Base-by-base conservation (phyloP, 2,113 vertebrate genomes). In the Delphinus delphis region DNA sequence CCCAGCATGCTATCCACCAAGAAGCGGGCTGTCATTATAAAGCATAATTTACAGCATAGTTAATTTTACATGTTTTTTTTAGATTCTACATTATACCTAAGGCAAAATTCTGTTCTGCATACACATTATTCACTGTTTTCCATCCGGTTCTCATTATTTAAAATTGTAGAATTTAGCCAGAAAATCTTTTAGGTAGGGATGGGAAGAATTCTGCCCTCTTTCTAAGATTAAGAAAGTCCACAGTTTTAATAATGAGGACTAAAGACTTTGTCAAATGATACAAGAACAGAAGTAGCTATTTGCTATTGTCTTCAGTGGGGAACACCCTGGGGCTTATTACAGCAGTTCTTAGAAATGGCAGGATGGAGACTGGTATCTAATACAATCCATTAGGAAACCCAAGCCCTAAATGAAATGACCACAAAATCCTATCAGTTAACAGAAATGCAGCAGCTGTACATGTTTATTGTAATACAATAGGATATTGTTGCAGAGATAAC, bases 371-470 rank as follows among this genome's bases (percentile, higher is more conserved):
- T 95, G 97, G 96, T 97, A 96, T 98, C 98, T 97, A 98, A 98
- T 94, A 93, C 62, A 85, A 98, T 96, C 98, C 98, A 98, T 98
- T 98, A 99, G 98, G 99, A 99, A 99, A 99, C 98, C 98, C 98
- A 98, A 98, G 97, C 98, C 97, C 98, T 96, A 98, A 98, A 98
- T 97, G 96, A 98, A 98, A 98, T 99, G 99, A 99, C 99, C 99
- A 99, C 99, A 99, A 99, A 99, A 98, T 98, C 98, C 98, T 99
- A 98, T 99, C 98, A 97, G 98, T 98, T 99, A 99, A 98, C 98
- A 98, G 98, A 98, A 99, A 99, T 95, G 98, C 98, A 99, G 99
- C 99, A 99, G 99, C 99, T 99, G 99, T 99, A 99, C 98, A 99
- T 99, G 99, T 99, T 99, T 99, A 98, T 98, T 74, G 99, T 99